Evolutionary conservation across 2,113 vertebrate species (phyloP).

Genomic region (Pterocles burchelli): DNA sequence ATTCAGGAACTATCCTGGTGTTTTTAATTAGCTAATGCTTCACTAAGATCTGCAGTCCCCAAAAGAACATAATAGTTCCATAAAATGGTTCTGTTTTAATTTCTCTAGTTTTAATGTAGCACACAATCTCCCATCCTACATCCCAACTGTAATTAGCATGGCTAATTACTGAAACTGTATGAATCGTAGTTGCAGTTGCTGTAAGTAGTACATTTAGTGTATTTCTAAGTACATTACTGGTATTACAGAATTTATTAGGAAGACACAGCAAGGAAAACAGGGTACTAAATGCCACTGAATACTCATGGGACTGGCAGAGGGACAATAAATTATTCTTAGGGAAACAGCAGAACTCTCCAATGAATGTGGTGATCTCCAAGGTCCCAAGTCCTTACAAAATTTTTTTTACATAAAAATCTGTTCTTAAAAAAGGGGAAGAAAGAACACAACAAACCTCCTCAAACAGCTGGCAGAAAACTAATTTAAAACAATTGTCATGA

Average conservation of each 20-base stretch:
- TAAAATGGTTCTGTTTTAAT: slow-evolving; percentile 68
- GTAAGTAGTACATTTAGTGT: slow-evolving; percentile 30
- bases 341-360: not conserved
- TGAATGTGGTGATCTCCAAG: not conserved
- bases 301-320: not conserved
- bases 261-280: not conserved
- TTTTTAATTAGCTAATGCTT: slow-evolving; percentile 74
- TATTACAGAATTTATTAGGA: slow-evolving; percentile 43
- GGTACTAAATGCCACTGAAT: not conserved
- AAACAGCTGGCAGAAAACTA: not conserved
- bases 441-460: not conserved
- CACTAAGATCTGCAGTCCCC: slow-evolving; percentile 56
- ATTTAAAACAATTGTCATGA: not conserved
- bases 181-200: slow-evolving; percentile 43
- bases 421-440: not conserved
- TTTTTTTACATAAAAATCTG: not conserved
- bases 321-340: not conserved
- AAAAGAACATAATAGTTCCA: slow-evolving; percentile 54
- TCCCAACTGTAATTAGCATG: slow-evolving; percentile 66
- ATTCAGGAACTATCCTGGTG: slow-evolving; percentile 51
- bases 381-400: not conserved
- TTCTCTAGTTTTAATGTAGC: slow-evolving; percentile 63
- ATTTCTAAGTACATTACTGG: slow-evolving; percentile 15
- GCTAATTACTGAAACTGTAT: slow-evolving; percentile 64
- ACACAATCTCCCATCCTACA: slow-evolving; percentile 51